Conservation (phyloP, 2,797 vertebrate genomes). For the Apodemus agrarius region DNA sequence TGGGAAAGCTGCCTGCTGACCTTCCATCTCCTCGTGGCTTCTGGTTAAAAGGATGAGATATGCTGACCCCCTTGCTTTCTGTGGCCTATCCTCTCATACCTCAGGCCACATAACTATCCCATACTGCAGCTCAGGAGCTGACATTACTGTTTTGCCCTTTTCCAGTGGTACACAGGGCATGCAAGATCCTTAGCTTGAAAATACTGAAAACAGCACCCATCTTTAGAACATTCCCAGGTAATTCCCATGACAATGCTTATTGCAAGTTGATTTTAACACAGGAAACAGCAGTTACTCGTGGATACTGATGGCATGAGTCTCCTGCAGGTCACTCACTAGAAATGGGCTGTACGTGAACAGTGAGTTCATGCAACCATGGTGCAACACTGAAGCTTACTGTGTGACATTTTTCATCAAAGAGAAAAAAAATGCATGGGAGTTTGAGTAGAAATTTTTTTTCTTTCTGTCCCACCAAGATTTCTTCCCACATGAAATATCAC, state of each 20-base stretch:
- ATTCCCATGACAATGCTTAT: neutral
- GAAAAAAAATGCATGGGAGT: neutral
- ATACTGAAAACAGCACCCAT: neutral
- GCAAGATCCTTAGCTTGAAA: slow-evolving; percentile 1
- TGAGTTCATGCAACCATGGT: neutral
- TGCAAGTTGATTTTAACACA: slow-evolving; percentile 22
- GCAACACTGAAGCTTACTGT: neutral
- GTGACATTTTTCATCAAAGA: slow-evolving; percentile 25
- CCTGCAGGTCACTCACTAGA: neutral
- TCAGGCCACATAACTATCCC: neutral
- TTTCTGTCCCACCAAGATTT: neutral
- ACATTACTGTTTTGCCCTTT: neutral
- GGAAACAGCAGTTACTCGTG: neutral
- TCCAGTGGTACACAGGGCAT: neutral
- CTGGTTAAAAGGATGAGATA: neutral
- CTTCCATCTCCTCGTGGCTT: slow-evolving; percentile 33
- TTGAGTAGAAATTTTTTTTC: neutral
- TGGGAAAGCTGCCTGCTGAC: neutral
- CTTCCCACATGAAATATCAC: neutral
- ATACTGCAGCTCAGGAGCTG: neutral
- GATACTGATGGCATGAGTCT: neutral
- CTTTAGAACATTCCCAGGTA: neutral
- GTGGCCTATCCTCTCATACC: neutral
- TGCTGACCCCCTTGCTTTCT: neutral
- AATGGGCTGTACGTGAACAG: neutral